Evolutionary conservation across 2,113 vertebrate species (phyloP).

Genomic region (Megaleporinus macrocephalus): DNA sequence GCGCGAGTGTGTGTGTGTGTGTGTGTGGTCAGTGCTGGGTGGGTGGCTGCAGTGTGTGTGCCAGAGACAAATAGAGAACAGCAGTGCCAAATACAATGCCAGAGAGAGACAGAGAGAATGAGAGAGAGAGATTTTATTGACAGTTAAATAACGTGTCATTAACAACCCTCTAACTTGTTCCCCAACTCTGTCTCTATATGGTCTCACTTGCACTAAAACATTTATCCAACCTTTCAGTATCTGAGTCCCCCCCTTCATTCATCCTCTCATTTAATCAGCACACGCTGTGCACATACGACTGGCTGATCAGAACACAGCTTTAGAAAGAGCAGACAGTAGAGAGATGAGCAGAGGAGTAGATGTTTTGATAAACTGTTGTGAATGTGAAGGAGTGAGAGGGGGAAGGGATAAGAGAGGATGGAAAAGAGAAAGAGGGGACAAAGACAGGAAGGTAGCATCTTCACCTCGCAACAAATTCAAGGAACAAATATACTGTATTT

Average conservation of each 20-base stretch:
- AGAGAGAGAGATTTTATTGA: no score
- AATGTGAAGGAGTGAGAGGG: background rate
- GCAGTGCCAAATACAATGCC: background rate
- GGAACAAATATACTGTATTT: no score
- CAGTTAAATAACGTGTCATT: no score
- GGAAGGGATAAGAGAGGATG: no score
- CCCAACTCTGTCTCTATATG: background rate
- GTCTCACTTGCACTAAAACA: constrained; percentile 37
- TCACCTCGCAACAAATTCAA: no score
- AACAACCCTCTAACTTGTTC: background rate
- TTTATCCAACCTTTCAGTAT: background rate
- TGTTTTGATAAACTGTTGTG: background rate
- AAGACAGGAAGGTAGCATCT: no score
- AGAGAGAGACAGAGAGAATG: background rate
- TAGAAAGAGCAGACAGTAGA: background rate
- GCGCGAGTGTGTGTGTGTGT: constrained; percentile 6
- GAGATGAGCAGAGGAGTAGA: background rate
- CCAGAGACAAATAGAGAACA: background rate
- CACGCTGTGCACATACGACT: background rate
- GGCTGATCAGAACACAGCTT: constrained; percentile 24
- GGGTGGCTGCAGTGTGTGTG: constrained; percentile 11
- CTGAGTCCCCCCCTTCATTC: no score
- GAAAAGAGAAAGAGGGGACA: no score
- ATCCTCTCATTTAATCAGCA: constrained; percentile 5
- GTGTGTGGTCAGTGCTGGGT: constrained; percentile 40